phyloP scores from a whole-genome alignment of 1,140 invertebrate genomes.

The Heliconius hermathena region DNA sequence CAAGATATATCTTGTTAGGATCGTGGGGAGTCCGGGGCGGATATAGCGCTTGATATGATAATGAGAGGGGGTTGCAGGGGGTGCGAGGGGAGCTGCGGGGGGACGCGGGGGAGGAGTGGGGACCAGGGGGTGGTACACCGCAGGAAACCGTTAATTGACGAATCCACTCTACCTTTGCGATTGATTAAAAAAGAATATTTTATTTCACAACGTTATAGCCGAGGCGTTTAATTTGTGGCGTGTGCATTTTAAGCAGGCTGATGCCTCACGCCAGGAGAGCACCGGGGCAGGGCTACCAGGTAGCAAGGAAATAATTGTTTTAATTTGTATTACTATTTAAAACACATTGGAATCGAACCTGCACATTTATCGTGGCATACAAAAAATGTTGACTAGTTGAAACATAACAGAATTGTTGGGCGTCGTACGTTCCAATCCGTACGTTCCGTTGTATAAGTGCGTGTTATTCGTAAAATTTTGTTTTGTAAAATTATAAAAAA shows the following conservation, averaged over 20 bases:
- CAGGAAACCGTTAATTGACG: conserved; percentile 40
- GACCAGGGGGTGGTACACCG: neutral
- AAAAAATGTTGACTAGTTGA: too few relatives aligned
- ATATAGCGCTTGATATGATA: conserved; percentile 32
- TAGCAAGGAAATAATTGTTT: neutral
- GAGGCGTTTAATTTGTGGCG: conserved; percentile 12
- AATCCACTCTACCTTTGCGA: conserved; percentile 29
- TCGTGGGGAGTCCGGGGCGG: neutral
- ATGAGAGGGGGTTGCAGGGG: neutral
- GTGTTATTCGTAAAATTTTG: too few relatives aligned
- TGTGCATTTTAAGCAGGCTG: conserved; percentile 5
- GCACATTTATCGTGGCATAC: too few relatives aligned
- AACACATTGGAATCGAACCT: too few relatives aligned
- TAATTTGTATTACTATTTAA: neutral
- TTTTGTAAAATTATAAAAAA: too few relatives aligned
- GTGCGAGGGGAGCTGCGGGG: neutral
- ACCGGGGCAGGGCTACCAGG: neutral
- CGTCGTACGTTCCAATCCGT: too few relatives aligned
- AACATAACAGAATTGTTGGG: too few relatives aligned
- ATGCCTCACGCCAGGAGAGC: neutral
- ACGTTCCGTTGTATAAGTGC: too few relatives aligned
- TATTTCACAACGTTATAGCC: conserved; percentile 16
- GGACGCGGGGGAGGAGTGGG: neutral
- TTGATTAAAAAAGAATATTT: conserved; percentile 39
- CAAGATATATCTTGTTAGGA: conserved; percentile 33